Evolutionary conservation across 2,113 vertebrate genomes (phyloP).

Genomic region (Varanus salvator): DNA sequence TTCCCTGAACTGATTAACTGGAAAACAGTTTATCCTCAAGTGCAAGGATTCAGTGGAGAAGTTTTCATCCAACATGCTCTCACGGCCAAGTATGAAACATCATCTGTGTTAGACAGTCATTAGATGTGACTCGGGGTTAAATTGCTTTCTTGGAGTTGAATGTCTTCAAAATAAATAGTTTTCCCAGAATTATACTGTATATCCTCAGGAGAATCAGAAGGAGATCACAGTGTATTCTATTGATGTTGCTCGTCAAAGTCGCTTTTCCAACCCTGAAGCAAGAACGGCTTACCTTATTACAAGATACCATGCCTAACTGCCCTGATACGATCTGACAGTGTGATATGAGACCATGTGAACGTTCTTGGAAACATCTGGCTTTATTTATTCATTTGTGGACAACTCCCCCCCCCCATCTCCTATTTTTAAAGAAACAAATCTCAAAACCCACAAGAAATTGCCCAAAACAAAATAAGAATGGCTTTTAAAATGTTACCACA

Average conservation of each 20-base stretch:
- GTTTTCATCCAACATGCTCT: background rate
- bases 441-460: background rate
- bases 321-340: background rate
- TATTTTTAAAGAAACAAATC: background rate
- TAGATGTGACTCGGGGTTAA: conserved; percentile 31
- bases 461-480: background rate
- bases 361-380: background rate
- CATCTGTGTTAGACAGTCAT: conserved; percentile 8
- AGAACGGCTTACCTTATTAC: background rate
- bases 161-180: conserved; percentile 21
- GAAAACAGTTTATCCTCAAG: background rate
- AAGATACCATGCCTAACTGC: background rate
- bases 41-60: background rate
- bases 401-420: background rate
- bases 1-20: background rate
- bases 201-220: conserved; percentile 8
- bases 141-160: conserved; percentile 13
- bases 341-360: background rate
- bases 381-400: background rate
- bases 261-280: conserved; percentile 3
- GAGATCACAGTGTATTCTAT: background rate
- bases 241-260: conserved; percentile 9
- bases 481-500: background rate
- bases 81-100: background rate
- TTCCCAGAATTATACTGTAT: conserved; percentile 24